Percentiles rank a stretch among this genome's conserved stretches.
These are phyloP conservation scores for Propithecus coquereli DNA, from an alignment of 2,113 vertebrate genomes.

Conservation along the genomic window DNA sequence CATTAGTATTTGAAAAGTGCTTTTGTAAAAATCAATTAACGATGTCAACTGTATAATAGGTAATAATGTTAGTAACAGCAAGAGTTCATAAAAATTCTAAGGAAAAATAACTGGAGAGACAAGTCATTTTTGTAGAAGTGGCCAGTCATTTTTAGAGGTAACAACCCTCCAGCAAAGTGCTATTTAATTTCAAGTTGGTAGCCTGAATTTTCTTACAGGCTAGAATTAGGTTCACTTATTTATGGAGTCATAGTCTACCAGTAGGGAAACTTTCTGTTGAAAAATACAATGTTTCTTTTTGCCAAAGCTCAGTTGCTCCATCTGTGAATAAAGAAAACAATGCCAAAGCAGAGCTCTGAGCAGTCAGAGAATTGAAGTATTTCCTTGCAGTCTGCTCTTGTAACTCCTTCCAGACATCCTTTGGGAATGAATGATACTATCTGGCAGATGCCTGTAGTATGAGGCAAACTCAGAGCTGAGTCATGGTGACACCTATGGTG, in stretches of 20 bases:
- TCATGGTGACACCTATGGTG: background rate
- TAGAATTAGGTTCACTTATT: background rate
- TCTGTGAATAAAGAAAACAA: constrained; percentile 27
- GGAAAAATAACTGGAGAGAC: background rate
- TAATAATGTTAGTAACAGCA: background rate
- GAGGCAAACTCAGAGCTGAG: background rate
- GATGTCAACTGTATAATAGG: background rate
- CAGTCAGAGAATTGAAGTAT: background rate
- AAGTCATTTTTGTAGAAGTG: no score
- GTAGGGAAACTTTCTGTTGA: background rate
- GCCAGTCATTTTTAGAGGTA: background rate
- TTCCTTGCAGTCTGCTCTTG: background rate
- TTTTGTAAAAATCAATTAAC: background rate
- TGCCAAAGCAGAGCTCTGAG: background rate
- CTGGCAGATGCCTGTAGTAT: background rate
- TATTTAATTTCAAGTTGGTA: background rate
- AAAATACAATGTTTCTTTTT: background rate
- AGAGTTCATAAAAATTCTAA: background rate
- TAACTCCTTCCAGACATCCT: background rate
- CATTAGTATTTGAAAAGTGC: background rate
- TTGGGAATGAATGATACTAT: background rate
- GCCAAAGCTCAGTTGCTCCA: constrained; percentile 3
- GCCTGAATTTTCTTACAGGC: background rate
- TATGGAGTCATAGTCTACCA: background rate
- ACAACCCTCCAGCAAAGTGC: background rate